phyloP scores from a whole-genome alignment of 2,888 invertebrate genomes.

The Lochmaea capreae region DNA sequence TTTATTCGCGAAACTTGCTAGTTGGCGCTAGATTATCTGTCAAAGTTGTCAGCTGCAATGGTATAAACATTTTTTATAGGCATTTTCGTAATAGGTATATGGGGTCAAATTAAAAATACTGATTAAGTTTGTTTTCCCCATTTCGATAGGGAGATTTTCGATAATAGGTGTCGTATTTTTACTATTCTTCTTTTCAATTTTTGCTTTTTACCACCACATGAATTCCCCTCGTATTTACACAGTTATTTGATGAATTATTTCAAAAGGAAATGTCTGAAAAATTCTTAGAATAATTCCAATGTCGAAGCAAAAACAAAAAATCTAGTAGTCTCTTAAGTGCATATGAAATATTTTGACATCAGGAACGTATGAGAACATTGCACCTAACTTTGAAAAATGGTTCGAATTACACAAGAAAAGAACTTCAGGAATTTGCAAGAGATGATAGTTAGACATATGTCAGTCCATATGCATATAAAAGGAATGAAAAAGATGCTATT shows the following conservation, averaged over 20 bases:
- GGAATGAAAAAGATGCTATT: background rate
- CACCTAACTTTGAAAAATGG: background rate
- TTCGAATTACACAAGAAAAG: conserved; percentile 8
- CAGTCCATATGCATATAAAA: conserved; percentile 8
- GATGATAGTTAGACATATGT: conserved; percentile 11
- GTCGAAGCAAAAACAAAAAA: background rate
- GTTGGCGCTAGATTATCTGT: too few relatives aligned
- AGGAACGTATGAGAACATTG: conserved; percentile 16
- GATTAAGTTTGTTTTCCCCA: too few relatives aligned
- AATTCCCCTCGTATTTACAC: background rate
- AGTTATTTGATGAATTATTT: conserved; percentile 1
- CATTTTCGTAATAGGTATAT: too few relatives aligned
- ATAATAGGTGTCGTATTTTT: too few relatives aligned
- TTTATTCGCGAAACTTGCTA: too few relatives aligned
- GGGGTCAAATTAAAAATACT: too few relatives aligned
- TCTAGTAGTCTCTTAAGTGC: conserved; percentile 2
- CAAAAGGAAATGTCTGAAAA: conserved; percentile 9
- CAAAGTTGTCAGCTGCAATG: too few relatives aligned
- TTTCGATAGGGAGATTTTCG: too few relatives aligned
- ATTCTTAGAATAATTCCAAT: background rate
- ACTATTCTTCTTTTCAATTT: background rate
- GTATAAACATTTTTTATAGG: too few relatives aligned
- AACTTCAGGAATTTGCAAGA: conserved; percentile 16
- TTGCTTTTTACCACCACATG: background rate
- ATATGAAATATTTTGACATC: conserved; percentile 21